Base-by-base conservation (phyloP, 35 echinoderm and acorn worm species). In the Stichopus chloronotus region DNA sequence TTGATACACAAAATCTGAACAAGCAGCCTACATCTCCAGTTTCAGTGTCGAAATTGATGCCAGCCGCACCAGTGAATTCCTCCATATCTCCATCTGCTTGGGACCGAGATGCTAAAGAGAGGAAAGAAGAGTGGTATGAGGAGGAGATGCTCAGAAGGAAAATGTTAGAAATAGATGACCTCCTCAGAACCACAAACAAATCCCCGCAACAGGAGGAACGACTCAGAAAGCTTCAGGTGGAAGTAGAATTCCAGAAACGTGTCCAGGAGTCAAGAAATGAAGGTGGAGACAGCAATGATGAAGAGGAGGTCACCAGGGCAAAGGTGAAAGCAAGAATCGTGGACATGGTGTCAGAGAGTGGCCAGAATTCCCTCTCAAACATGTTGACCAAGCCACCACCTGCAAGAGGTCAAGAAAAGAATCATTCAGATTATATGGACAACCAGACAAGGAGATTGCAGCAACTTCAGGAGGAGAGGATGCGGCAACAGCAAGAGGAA, bases 161-260 rank as follows among this genome's bases (percentile, higher is more conserved):
- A 63, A 83, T 91, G 25, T 84, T 91, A 52, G 95, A 96, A 58
- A 95, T 99, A 76, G 93, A 94, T 0, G 92, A 96, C 57, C 83
- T 99, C 22, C 81, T 88, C 56, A 56, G 87, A 59, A 83, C 91
- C 2, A 81, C 91, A 4, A 87, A 86, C 55, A 87, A 94, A n/a
- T 92, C 87, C 90, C 93, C 92, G 58, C 89, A 94, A n/a, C 95
- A 99, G 90, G 91, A 99, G 58, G 97, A 99, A 13, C 92, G 89
- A 53, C 57, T 99, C 13, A 81, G 86, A 6, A 99, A 99, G 76
- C 63, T 99, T 11, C 91, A 84, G 65, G 77, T 96, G 88, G 97
- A 99, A 52, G 76, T 89, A 19, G 92, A 95, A 69, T 99, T 99
- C 78, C 93, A 99, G 78, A 92, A 88, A 11, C 92, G 97, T 68